These are phyloP conservation scores for Sebastes schlegelii DNA, from an alignment of 2,113 vertebrate species.

Conservation along the genomic window DNA sequence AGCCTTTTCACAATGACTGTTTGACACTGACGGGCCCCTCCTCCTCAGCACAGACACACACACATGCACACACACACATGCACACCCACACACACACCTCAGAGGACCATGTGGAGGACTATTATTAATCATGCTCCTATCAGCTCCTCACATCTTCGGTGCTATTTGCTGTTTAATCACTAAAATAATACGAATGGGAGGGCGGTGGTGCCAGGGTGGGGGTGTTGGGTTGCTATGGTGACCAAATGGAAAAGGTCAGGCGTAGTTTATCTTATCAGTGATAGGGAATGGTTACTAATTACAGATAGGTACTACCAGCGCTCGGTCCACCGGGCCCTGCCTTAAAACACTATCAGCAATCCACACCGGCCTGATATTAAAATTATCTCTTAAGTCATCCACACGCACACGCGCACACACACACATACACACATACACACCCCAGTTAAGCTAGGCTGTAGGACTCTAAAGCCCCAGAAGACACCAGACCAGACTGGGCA, in stretches of 20 bases:
- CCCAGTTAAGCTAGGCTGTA: background rate
- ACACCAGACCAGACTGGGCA: constrained; percentile 28
- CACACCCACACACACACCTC: constrained; percentile 35
- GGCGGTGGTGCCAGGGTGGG: constrained; percentile 66
- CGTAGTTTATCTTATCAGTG: constrained; percentile 89
- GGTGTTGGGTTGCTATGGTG: constrained; percentile 82
- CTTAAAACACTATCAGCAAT: constrained; percentile 86
- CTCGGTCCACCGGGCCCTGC: constrained; percentile 82
- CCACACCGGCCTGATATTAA: constrained; percentile 85
- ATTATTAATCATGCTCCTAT: constrained; percentile 85
- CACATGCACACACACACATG: constrained; percentile 50
- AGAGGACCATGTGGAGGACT: constrained; percentile 70
- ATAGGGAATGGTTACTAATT: constrained; percentile 91
- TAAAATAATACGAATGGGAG: constrained; percentile 84
- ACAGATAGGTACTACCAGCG: constrained; percentile 86
- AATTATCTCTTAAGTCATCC: constrained; percentile 83
- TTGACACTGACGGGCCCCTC: constrained; percentile 74
- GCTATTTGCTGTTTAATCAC: constrained; percentile 88
- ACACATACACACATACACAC: constrained; percentile 13
- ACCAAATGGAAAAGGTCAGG: constrained; percentile 85
- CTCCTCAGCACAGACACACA: constrained; percentile 29
- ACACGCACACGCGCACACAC: constrained; percentile 18
- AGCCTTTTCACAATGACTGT: constrained; percentile 78
- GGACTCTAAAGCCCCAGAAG: constrained; percentile 22
- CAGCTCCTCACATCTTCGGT: constrained; percentile 76